These are phyloP conservation scores for Druon quercuslanigerum DNA, from an alignment of 1,140 invertebrate genomes.

Conservation along the genomic window DNA sequence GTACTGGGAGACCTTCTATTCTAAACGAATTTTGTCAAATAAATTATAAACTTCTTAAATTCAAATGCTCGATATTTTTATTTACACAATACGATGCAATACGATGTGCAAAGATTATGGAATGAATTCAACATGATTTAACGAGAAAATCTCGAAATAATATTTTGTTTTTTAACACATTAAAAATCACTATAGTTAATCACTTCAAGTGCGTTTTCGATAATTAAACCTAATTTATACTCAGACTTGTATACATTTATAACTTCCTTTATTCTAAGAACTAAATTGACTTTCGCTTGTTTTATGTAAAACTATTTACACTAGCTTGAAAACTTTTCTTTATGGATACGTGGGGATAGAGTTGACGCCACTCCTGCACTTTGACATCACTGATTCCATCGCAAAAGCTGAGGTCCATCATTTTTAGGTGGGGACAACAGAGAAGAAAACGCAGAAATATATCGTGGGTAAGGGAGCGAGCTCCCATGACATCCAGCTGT, in stretches of 20 bases:
- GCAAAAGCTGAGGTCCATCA: conserved; percentile 92
- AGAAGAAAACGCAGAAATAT: conserved; percentile 80
- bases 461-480: conserved; percentile 83
- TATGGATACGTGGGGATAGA: conserved; percentile 80
- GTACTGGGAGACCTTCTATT: conserved; percentile 13
- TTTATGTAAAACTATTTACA: conserved; percentile 48
- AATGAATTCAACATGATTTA: conserved; percentile 33
- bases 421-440: conserved; percentile 77
- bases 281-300: not conserved
- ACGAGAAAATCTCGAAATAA: conserved; percentile 16
- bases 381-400: conserved; percentile 84
- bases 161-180: not conserved
- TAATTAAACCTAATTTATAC: conserved; percentile 4
- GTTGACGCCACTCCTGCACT: conserved; percentile 78
- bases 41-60: conserved; percentile 32
- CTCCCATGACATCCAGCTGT: conserved; percentile 90
- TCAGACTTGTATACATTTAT: conserved; percentile 1
- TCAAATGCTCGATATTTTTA: not conserved
- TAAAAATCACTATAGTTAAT: not conserved
- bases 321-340: conserved; percentile 75
- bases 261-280: conserved; percentile 7
- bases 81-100: not conserved
- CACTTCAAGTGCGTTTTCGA: conserved; percentile 1
- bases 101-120: conserved; percentile 31
- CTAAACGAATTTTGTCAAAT: conserved; percentile 36